Percentiles rank a stretch among this genome's conserved stretches.
These are phyloP conservation scores for Sylvia atricapilla DNA, from an alignment of 2,113 vertebrate species.

Conservation along the genomic window DNA sequence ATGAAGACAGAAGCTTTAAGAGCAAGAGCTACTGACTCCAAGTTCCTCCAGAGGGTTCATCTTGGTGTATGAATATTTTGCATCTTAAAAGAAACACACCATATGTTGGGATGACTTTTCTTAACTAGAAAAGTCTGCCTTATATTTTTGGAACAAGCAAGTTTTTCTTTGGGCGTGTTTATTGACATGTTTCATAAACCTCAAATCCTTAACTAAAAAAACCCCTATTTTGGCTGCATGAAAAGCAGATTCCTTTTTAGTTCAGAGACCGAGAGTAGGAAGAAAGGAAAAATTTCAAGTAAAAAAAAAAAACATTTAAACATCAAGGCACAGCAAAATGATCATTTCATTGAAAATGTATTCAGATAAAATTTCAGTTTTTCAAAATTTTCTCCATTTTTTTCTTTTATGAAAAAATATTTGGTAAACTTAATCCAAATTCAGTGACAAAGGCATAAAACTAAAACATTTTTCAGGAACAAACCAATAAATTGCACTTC, in stretches of 20 bases:
- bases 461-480: not conserved
- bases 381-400: not conserved
- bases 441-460: not conserved
- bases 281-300: not conserved
- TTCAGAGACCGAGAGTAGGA: not conserved
- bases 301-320: not conserved
- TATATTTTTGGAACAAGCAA: constrained; percentile 17
- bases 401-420: not conserved
- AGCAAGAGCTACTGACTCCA: not conserved
- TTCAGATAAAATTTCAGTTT: not conserved
- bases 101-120: constrained; percentile 41
- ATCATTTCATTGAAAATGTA: not conserved
- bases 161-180: not conserved
- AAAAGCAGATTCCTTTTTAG: not conserved
- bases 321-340: not conserved
- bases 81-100: constrained; percentile 23
- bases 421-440: not conserved
- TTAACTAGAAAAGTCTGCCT: constrained; percentile 6
- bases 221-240: not conserved
- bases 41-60: constrained; percentile 41
- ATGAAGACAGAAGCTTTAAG: not conserved
- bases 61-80: constrained; percentile 31
- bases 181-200: constrained; percentile 37
- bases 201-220: not conserved
- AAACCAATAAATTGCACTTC: not conserved